Percentiles rank a stretch among this genome's conserved stretches.
These are phyloP conservation scores for Falcunculus frontatus DNA, from an alignment of 2,113 vertebrate species.

Conservation along the genomic window DNA sequence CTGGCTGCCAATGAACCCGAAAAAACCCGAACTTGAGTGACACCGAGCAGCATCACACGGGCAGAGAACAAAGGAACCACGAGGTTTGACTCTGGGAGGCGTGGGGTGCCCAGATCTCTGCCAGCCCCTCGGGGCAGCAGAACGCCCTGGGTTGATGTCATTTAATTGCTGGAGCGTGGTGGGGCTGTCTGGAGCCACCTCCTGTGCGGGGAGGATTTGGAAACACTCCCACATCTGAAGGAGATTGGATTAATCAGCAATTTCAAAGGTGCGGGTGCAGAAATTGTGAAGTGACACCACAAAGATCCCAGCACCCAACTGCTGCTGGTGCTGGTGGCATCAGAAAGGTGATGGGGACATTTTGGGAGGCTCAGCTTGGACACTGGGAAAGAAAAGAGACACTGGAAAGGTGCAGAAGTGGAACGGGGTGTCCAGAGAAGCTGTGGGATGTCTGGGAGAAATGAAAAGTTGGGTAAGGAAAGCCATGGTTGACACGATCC, in stretches of 20 bases:
- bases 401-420: not conserved
- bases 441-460: not conserved
- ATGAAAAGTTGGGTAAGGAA: not conserved
- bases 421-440: not conserved
- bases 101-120: not conserved
- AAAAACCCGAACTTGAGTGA: conserved; percentile 30
- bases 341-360: not conserved
- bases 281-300: rapidly evolving
- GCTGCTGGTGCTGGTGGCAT: not conserved
- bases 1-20: not conserved
- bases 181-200: not conserved
- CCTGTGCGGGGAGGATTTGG: not conserved
- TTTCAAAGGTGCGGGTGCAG: too few relatives aligned
- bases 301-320: not conserved
- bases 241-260: rapidly evolving
- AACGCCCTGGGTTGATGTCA: not conserved
- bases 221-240: not conserved
- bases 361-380: not conserved
- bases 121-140: not conserved
- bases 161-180: not conserved
- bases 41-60: not conserved
- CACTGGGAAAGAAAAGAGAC: not conserved
- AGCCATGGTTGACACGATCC: rapidly evolving
- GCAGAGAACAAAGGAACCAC: not conserved
- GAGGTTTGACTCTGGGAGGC: not conserved